phyloP scores from a whole-genome alignment of 2,113 vertebrate genomes.

The Brachypodius melanocephalos region DNA sequence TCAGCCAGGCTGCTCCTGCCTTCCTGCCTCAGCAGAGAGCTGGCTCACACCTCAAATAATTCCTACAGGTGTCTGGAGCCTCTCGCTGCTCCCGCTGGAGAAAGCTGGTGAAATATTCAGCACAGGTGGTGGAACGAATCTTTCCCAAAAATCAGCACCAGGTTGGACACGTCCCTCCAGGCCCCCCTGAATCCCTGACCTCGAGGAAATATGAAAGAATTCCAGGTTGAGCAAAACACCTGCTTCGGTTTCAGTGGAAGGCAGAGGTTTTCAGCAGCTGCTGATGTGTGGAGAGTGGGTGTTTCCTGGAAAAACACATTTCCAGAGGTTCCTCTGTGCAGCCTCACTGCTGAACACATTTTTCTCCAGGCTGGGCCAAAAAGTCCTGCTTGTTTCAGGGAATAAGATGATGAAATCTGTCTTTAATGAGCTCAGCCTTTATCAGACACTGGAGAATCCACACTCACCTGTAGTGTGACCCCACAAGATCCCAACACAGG shows the following conservation, averaged over 20 bases:
- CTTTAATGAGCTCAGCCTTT: background rate
- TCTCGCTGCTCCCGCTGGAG: background rate
- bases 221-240: background rate
- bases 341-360: fast-evolving
- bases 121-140: background rate
- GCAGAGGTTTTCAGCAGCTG: background rate
- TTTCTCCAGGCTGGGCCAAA: background rate
- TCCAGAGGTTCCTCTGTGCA: background rate
- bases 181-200: fast-evolving
- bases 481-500: background rate
- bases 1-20: background rate
- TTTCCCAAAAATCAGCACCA: background rate
- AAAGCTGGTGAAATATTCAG: background rate
- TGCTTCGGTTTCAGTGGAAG: background rate
- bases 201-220: background rate
- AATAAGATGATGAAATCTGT: background rate
- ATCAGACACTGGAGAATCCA: background rate
- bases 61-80: background rate
- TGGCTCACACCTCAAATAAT: background rate
- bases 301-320: background rate
- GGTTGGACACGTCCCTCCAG: background rate
- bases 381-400: background rate
- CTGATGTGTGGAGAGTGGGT: background rate
- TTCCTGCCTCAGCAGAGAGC: background rate
- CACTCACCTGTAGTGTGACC: background rate